Evolutionary conservation across 2,797 vertebrate genomes (phyloP), one percentile per base, ranked within the genome.

Genomic region (Limnodromus scolopaceus): DNA sequence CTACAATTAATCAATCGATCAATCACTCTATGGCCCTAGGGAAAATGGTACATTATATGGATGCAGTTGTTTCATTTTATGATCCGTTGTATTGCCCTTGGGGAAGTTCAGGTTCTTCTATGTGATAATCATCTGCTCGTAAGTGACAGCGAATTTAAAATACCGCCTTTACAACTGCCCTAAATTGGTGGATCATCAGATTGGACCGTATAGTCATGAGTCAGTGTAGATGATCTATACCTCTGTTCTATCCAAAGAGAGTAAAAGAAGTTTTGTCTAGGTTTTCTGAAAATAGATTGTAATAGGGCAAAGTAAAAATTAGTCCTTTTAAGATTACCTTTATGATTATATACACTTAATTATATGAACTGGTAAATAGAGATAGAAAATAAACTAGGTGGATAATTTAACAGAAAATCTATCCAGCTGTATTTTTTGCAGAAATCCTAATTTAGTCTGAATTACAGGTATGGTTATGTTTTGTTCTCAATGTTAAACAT

Each of bases 1-100:
- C 85, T 74, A 22, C 60, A 94, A 63, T 95, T 84, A 93, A 96
- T 94, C 92, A 77, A 82, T 93, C 7, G 0, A 84, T 95, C 87
- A 87, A 57, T 94, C 89, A 76, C 45, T 61, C 36, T 32, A 0
- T 82, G 23, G 70, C 68, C 49, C 54, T 34, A 57, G 82, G 91
- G 76, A 66, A 85, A 87, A 63, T 6, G 19, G 28, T 68, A 51
- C 24, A 13, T 89, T 94, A 28, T 86, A 54, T 22, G 41, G 65
- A 43, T 81, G 39, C 16, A 45, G 45, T 75, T 87, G 34, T 28
- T 60, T 87, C 63, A 39, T 82, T 70, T 76, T 89, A 57, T 46
- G 65, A 86, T 94, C 64, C 75, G 60, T 81, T 94, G 54, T n/a
- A 39, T 51, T 84, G 79, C 65, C 57, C 72, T 86, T 87, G 69